Percentiles rank a stretch among this genome's conserved stretches.
phyloP scores from a whole-genome alignment of 2,797 vertebrate species.

The Anguilla anguilla region DNA sequence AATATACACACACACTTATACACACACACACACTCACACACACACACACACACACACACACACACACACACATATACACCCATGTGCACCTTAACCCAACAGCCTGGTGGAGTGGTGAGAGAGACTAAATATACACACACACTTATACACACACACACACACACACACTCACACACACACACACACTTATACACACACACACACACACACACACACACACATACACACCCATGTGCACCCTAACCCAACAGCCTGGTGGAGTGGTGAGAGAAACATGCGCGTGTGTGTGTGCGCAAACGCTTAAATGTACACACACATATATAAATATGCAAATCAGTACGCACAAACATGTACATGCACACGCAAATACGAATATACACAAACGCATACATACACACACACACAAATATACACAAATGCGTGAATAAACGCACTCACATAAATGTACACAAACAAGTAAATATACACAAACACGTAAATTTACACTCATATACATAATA shows the following conservation, averaged over 20 bases:
- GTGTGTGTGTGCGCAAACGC: neutral
- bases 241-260: no score
- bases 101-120: no score
- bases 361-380: no score
- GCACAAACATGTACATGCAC: neutral
- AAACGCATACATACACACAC: constrained; percentile 12
- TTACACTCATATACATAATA: neutral
- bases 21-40: neutral
- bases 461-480: neutral
- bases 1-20: neutral
- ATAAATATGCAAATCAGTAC: neutral
- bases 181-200: no score
- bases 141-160: neutral
- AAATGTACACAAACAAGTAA: neutral
- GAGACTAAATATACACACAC: no score
- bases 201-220: neutral
- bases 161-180: no score
- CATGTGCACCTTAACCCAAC: neutral
- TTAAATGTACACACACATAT: neutral
- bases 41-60: neutral
- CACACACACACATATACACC: neutral
- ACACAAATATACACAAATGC: neutral
- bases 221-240: neutral
- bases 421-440: neutral
- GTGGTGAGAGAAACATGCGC: no score